Evolutionary conservation across 2,888 invertebrate genomes (phyloP), one percentile per base, ranked within the genome.

Genomic region (Ctena decussata): DNA sequence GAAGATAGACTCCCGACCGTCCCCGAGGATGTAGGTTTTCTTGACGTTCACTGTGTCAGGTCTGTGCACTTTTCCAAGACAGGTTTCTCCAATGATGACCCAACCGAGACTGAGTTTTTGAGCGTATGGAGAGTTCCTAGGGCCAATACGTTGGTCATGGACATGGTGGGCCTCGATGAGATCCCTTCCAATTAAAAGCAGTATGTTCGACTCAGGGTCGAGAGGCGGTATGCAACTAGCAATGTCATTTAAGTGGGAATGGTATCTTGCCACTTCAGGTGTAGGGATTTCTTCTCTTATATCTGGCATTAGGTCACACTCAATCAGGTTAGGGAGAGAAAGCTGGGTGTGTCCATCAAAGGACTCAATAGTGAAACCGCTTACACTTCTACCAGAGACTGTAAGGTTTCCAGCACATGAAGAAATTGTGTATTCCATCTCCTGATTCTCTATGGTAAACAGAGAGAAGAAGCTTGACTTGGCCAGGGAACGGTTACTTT

Each of bases 251-350:
- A 82, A 53, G 60, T 77, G 77, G n/a, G 24, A 70, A 30, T 57
- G 60, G 44, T 75, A 60, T 18, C 5, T 0, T n/a, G 83, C 80
- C 30, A 74, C 35, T 24, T 80, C 44, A 3, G 79, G 79, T 2
- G 81, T 76, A 15, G 78, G 79, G 8, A 87, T 87, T 15, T 87
- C 89, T 15, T 75, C 32, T 77, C 83, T 65, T 24, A 21, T 46
- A 35, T 69, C 57, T 5, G 80, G 74, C 21, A 80, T 60, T 3
- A 75, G 24, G n/a, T 82, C 41, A 72, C 91, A 89, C 72, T 90
- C 90, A 11, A 86, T 76, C 12, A 89, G 24, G 15, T 39, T 27
- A 24, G 87, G 90, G 15, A 87, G 73, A n/a, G 77, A 69, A 24
- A 87, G 21, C 12, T 44, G 41, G 0, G 35, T 27, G 18, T 18